phyloP scores from a whole-genome alignment of 2,113 vertebrate genomes.

The Chaenocephalus aceratus region DNA sequence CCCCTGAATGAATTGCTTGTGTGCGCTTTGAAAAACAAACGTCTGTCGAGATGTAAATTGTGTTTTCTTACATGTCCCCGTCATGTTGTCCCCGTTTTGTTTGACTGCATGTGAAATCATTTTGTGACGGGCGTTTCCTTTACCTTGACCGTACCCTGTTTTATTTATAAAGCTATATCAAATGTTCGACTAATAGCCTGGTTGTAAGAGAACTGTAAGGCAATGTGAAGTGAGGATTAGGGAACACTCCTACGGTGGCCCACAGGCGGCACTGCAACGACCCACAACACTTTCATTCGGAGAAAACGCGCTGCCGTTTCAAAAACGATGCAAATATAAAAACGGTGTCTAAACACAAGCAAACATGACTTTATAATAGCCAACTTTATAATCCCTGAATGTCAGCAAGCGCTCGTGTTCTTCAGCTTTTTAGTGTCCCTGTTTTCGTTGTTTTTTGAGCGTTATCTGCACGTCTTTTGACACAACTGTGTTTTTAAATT shows the following conservation, averaged over 20 bases:
- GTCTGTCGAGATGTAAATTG: not conserved
- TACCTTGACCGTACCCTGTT: slow-evolving; percentile 9
- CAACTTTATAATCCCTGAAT: too few species aligned
- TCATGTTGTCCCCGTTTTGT: not conserved
- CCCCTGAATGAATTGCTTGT: not conserved
- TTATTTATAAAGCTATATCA: not conserved
- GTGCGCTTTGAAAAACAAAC: not conserved
- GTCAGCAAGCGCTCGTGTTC: too few species aligned
- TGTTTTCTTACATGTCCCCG: not conserved
- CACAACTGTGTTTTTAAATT: too few species aligned
- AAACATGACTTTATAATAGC: too few species aligned
- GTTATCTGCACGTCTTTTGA: too few species aligned
- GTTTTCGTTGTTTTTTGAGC: too few species aligned
- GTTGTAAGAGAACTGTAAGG: not conserved
- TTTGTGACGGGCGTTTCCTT: slow-evolving; percentile 1
- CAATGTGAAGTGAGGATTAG: not conserved
- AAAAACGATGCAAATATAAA: too few species aligned
- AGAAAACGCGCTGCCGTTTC: too few species aligned
- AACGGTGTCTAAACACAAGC: too few species aligned
- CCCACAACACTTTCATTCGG: too few species aligned
- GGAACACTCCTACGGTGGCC: not conserved
- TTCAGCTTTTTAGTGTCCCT: too few species aligned
- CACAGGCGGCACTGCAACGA: too few species aligned
- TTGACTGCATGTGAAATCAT: not conserved
- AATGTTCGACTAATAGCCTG: not conserved